These are phyloP conservation scores for Leptopterna dolabrata DNA, from an alignment of 2,888 invertebrate species.

Conservation along the genomic window DNA sequence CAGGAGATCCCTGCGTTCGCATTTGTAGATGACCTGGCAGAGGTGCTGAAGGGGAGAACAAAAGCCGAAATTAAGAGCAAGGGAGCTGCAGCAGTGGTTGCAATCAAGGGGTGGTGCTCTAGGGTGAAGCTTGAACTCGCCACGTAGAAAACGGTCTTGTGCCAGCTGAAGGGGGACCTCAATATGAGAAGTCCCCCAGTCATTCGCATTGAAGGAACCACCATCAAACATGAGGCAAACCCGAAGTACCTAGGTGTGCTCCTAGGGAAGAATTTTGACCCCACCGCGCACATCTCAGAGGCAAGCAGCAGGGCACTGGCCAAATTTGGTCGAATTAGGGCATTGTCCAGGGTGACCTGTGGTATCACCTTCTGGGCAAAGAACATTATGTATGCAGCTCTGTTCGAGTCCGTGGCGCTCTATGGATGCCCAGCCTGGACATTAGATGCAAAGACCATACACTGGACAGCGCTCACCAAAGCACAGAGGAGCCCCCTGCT, in stretches of 20 bases:
- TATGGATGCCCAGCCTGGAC: conserved; percentile 38
- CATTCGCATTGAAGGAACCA: no score
- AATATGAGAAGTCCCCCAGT: no score
- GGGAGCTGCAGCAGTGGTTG: no score
- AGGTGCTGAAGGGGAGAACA: no score
- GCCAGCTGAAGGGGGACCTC: no score
- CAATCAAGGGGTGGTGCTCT: neutral
- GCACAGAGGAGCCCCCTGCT: neutral
- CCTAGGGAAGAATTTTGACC: no score
- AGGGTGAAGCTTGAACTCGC: neutral
- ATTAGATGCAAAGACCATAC: neutral
- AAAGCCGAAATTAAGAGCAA: no score
- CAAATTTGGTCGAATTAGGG: neutral
- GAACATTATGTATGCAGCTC: neutral
- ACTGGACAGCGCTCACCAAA: neutral
- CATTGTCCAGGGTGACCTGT: neutral
- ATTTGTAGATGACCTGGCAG: conserved; percentile 44
- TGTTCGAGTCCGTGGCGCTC: neutral
- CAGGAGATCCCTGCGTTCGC: neutral
- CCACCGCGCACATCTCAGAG: no score
- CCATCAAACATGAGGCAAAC: neutral
- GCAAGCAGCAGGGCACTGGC: no score
- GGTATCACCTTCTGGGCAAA: neutral
- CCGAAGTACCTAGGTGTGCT: neutral
- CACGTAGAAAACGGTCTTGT: neutral